Conservation (phyloP, 2,888 invertebrate species). For the Mesorhabditis sp. region DNA sequence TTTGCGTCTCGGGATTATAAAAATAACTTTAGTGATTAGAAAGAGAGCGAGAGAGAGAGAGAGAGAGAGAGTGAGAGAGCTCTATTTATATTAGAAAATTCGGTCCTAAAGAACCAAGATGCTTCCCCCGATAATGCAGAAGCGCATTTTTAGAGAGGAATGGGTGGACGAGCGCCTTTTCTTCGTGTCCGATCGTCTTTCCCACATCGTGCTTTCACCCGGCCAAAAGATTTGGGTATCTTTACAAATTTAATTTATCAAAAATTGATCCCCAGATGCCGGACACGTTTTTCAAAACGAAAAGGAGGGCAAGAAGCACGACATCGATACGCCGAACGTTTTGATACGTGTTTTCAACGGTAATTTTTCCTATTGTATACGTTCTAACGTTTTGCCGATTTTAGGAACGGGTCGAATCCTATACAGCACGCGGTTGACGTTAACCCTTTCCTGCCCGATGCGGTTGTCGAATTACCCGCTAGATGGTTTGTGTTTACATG, state of each 20-base stretch:
- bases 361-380: neutral
- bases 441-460: constrained; percentile 93
- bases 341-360: constrained; percentile 82
- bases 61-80: no score
- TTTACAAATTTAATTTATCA: neutral
- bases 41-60: no score
- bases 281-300: constrained; percentile 69
- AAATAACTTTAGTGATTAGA: no score
- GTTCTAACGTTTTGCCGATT: neutral
- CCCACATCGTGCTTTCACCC: constrained; percentile 43
- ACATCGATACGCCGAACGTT: constrained; percentile 67
- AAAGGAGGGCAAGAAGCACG: constrained; percentile 79
- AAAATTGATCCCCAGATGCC: constrained; percentile 23
- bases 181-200: constrained; percentile 48
- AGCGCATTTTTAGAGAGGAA: constrained; percentile 79
- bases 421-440: constrained; percentile 90
- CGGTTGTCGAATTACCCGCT: constrained; percentile 72
- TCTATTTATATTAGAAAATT: no score
- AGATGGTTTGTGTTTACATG: neutral
- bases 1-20: no score
- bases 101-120: no score
- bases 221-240: constrained; percentile 37
- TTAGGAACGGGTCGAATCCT: constrained; percentile 78
- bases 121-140: no score
- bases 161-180: constrained; percentile 82